Evolutionary conservation across 2,888 invertebrate species (phyloP).

Genomic region (Heliconius aoede): DNA sequence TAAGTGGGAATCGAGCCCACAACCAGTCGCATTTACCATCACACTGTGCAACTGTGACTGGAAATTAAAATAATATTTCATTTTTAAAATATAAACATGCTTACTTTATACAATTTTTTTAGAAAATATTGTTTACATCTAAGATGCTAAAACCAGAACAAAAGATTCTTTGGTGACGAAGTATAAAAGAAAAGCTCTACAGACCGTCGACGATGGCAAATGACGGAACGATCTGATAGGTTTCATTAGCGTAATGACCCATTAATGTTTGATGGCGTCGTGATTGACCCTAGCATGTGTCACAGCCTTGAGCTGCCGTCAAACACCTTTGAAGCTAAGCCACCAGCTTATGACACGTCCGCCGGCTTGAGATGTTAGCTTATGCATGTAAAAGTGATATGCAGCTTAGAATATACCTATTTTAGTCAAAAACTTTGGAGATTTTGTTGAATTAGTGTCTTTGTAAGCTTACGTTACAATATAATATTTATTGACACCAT

Average conservation of each 20-base stretch:
- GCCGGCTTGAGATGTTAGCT: constrained; percentile 3
- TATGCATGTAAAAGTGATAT: constrained; percentile 3
- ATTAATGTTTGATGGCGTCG: constrained; percentile 81
- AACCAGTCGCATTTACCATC: no score
- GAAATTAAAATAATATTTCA: no score
- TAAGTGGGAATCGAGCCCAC: no score
- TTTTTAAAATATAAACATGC: not conserved
- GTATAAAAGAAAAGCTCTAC: constrained; percentile 68
- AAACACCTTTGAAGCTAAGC: constrained; percentile 44
- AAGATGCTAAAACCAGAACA: constrained; percentile 54
- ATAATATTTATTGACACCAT: no score
- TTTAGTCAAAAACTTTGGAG: no score
- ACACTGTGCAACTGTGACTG: no score
- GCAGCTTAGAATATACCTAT: not conserved
- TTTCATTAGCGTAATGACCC: constrained; percentile 83
- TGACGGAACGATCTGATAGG: constrained; percentile 81
- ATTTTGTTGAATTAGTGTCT: no score
- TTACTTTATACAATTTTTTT: not conserved
- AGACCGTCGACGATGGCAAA: constrained; percentile 59
- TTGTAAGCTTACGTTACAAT: no score
- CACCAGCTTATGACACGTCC: constrained; percentile 55
- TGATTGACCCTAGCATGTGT: constrained; percentile 78
- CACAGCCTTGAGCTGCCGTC: constrained; percentile 59
- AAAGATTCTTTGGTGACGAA: constrained; percentile 64
- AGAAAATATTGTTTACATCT: not conserved